A percentile compares a stretch with the other conserved stretches of the same genome.
phyloP scores from a whole-genome alignment of 2,797 vertebrate species.

The Philypnodon macrostomus region DNA sequence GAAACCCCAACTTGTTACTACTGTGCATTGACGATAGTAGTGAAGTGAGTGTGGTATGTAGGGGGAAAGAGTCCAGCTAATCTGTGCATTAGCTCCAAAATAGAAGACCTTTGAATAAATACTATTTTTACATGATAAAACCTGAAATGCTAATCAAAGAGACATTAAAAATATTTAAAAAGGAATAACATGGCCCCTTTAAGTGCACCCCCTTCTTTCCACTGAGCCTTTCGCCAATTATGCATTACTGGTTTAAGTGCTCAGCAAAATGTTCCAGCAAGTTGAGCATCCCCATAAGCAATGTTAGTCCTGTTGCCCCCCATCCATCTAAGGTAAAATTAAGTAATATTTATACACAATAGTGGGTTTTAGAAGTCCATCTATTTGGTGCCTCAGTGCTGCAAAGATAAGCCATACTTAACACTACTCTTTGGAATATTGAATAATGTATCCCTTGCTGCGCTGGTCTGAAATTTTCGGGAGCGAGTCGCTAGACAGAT shows the following conservation, averaged over 20 bases:
- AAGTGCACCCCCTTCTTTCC: slow-evolving; percentile 21
- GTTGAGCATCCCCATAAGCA: slow-evolving; percentile 35
- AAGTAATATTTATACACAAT: slow-evolving; percentile 66
- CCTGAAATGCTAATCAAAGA: too few relatives aligned
- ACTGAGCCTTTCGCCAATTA: slow-evolving; percentile 40
- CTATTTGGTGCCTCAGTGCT: slow-evolving; percentile 33
- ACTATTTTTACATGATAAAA: too few relatives aligned
- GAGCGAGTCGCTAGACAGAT: slow-evolving; percentile 75
- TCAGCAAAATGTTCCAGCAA: slow-evolving; percentile 46
- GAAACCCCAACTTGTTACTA: too few relatives aligned
- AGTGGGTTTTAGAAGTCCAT: slow-evolving; percentile 45
- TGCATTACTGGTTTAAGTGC: slow-evolving; percentile 44
- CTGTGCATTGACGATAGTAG: too few relatives aligned
- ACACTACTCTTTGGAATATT: slow-evolving; percentile 28
- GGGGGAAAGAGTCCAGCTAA: slow-evolving; percentile 41
- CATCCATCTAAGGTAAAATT: slow-evolving; percentile 61
- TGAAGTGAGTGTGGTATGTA: slow-evolving; percentile 57
- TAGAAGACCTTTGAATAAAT: too few relatives aligned
- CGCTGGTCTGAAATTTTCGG: slow-evolving; percentile 56
- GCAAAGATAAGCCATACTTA: slow-evolving; percentile 44
- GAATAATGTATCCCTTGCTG: slow-evolving; percentile 55
- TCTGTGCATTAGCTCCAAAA: slow-evolving; percentile 38
- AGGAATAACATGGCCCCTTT: too few relatives aligned
- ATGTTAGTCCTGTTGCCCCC: slow-evolving; percentile 53
- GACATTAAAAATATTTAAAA: too few relatives aligned